Evolutionary conservation across 2,113 vertebrate genomes (phyloP).

Genomic region (Mixornis gularis): DNA sequence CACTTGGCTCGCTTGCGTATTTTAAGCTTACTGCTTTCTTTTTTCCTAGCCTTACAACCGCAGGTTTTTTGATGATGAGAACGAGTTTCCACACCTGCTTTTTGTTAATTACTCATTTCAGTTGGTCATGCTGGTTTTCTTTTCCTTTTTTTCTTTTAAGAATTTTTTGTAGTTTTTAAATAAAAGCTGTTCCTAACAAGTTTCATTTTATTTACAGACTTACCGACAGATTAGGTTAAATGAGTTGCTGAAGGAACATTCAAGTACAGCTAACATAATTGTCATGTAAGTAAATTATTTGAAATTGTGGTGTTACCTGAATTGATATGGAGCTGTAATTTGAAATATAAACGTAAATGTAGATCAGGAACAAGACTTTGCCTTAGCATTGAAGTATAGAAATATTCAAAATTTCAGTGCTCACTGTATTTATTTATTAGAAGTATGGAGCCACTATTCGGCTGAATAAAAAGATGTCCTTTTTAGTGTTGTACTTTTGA

Average conservation of each 20-base stretch:
- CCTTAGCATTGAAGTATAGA: neutral
- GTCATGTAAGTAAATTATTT: constrained; percentile 86
- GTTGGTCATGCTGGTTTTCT: fast-evolving
- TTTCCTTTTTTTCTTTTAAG: neutral
- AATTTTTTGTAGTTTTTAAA: neutral
- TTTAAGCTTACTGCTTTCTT: neutral
- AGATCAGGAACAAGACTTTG: neutral
- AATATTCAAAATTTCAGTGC: neutral
- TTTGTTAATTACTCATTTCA: neutral
- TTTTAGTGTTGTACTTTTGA: neutral
- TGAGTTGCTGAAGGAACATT: constrained; percentile 94
- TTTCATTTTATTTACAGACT: constrained; percentile 72
- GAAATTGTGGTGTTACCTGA: neutral
- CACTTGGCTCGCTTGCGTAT: neutral
- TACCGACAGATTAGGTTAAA: constrained; percentile 94
- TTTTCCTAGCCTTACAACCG: neutral
- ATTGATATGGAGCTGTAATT: neutral
- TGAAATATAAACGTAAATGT: neutral
- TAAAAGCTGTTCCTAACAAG: neutral
- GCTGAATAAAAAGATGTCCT: neutral
- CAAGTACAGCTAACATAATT: constrained; percentile 89
- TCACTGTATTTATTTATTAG: neutral
- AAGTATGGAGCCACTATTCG: neutral
- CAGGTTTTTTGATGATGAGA: neutral
- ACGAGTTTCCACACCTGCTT: neutral